These are phyloP conservation scores for cattle (Bos taurus) DNA, from an alignment of 2,113 vertebrate species.

Conservation along the genomic window DNA sequence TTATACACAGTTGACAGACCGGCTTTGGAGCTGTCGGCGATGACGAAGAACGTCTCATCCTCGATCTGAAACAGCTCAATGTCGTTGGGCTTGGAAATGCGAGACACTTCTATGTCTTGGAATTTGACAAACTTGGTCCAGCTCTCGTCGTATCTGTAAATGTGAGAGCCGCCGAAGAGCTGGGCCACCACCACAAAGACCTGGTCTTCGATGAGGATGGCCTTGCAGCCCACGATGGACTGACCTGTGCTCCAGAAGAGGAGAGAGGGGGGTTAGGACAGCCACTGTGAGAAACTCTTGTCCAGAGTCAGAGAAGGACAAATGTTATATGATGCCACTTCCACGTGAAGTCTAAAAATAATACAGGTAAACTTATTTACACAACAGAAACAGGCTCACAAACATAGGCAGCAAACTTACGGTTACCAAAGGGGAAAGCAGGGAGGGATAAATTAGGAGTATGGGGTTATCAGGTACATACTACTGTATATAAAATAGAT, in stretches of 20 bases:
- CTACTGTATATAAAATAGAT: background rate
- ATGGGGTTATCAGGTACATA: background rate
- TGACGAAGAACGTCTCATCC: conserved; percentile 93
- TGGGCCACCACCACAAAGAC: conserved; percentile 98
- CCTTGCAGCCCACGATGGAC: conserved; percentile 97
- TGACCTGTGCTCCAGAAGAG: conserved; percentile 85
- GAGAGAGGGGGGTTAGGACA: conserved; percentile 49
- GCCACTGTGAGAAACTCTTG: background rate
- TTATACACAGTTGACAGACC: conserved; percentile 97
- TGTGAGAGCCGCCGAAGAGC: conserved; percentile 97
- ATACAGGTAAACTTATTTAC: background rate
- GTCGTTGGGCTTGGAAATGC: conserved; percentile 98
- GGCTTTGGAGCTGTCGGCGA: conserved; percentile 97
- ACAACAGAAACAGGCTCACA: background rate
- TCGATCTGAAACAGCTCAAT: conserved; percentile 96
- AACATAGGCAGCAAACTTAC: background rate
- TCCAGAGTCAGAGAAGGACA: background rate
- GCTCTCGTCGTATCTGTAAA: conserved; percentile 96
- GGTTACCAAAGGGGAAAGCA: background rate
- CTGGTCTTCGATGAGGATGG: conserved; percentile 93
- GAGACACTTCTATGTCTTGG: conserved; percentile 96
- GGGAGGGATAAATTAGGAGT: background rate
- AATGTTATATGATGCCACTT: background rate
- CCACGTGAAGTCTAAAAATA: background rate
- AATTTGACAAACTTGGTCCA: conserved; percentile 98